phyloP scores from a whole-genome alignment of 1,140 invertebrate genomes.

The Heliothis virescens region DNA sequence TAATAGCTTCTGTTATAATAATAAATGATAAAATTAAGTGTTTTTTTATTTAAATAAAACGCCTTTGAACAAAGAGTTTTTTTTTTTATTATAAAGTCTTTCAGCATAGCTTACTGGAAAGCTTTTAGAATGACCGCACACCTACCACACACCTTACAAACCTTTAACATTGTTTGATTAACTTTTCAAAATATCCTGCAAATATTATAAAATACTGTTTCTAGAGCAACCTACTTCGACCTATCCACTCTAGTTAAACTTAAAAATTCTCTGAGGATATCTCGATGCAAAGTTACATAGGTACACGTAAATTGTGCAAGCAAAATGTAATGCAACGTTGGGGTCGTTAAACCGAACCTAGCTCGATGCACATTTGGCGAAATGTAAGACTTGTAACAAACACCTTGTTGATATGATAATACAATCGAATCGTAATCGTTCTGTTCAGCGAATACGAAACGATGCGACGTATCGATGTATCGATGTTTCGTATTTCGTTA shows the following conservation, averaged over 20 bases:
- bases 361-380: slow-evolving; percentile 41
- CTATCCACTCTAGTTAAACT: no score
- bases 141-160: no score
- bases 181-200: no score
- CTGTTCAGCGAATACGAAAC: slow-evolving; percentile 27
- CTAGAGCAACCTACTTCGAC: no score
- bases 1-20: not conserved
- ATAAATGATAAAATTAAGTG: not conserved
- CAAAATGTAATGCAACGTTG: not conserved
- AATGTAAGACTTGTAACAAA: slow-evolving; percentile 44
- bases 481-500: slow-evolving; percentile 46
- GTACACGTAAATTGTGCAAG: not conserved
- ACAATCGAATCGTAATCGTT: slow-evolving; percentile 13
- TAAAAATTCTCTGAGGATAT: no score
- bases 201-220: no score
- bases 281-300: not conserved
- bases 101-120: no score
- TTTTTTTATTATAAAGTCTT: no score
- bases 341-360: slow-evolving; percentile 37
- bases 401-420: slow-evolving; percentile 43
- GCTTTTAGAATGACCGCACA: no score
- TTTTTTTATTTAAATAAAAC: no score
- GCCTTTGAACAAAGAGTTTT: no score
- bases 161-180: no score
- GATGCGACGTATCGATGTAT: slow-evolving; percentile 37